These are phyloP conservation scores for Ormia ochracea DNA, from an alignment of 2,888 invertebrate species.

Conservation along the genomic window DNA sequence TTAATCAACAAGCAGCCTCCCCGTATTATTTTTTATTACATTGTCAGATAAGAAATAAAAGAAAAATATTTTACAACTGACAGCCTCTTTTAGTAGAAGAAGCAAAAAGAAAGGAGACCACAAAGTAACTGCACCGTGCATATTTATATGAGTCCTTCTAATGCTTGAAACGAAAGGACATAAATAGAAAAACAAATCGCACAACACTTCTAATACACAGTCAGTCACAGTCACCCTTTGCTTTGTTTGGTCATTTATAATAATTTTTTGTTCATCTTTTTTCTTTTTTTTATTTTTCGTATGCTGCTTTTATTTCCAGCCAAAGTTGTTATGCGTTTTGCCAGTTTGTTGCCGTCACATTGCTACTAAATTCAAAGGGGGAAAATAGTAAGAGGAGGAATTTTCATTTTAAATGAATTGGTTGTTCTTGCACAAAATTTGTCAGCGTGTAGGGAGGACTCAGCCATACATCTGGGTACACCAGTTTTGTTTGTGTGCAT, in stretches of 20 bases:
- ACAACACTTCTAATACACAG: conserved; percentile 26
- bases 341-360: conserved; percentile 49
- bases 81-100: conserved; percentile 28
- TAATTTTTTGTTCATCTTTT: conserved; percentile 48
- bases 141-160: conserved; percentile 54
- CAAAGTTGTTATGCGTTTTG: conserved; percentile 62
- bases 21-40: background rate
- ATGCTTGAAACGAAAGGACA: conserved; percentile 40
- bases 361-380: conserved; percentile 27
- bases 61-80: conserved; percentile 29
- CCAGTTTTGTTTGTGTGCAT: conserved; percentile 32
- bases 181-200: conserved; percentile 23
- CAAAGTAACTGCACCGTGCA: conserved; percentile 51
- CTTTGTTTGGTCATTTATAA: conserved; percentile 61
- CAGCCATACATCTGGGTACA: conserved; percentile 1
- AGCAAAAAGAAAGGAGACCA: conserved; percentile 1
- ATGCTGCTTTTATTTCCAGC: conserved; percentile 43
- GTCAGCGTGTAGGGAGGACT: background rate
- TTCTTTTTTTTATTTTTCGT: background rate
- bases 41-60: conserved; percentile 4
- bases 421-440: conserved; percentile 1
- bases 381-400: conserved; percentile 16
- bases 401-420: conserved; percentile 13
- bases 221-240: conserved; percentile 34
- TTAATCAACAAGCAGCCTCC: conserved; percentile 66